A percentile compares a stretch with the other conserved stretches of the same genome.
These are phyloP conservation scores for Sinodicranocentrus sp. DNA, from an alignment of 2,888 invertebrate genomes.

Conservation along the genomic window DNA sequence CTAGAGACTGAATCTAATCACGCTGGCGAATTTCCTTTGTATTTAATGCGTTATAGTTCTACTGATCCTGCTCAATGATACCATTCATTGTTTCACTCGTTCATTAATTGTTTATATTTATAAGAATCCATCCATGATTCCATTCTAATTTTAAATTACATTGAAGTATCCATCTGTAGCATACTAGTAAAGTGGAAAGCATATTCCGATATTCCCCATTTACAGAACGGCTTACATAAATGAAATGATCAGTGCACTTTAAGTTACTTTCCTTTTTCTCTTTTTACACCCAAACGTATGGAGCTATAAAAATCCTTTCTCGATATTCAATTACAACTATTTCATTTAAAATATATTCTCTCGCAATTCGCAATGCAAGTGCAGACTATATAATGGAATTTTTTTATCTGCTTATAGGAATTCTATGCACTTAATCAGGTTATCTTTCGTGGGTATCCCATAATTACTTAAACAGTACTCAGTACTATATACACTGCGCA, in stretches of 20 bases:
- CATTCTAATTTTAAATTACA: too few relatives aligned
- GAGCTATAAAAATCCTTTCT: slow-evolving; percentile 8
- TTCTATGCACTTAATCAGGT: slow-evolving; percentile 4
- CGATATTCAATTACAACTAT: slow-evolving; percentile 2
- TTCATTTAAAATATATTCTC: not conserved
- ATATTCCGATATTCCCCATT: too few relatives aligned
- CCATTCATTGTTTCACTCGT: not conserved
- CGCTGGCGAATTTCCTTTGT: slow-evolving; percentile 9
- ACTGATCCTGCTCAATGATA: too few relatives aligned
- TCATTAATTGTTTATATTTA: too few relatives aligned
- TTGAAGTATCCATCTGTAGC: too few relatives aligned
- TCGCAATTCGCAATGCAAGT: not conserved
- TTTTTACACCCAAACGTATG: not conserved
- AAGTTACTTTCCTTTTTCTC: not conserved
- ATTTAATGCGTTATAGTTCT: too few relatives aligned
- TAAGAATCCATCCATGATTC: too few relatives aligned
- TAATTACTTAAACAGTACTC: not conserved
- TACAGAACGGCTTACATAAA: not conserved
- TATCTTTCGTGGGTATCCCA: not conserved
- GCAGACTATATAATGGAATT: not conserved
- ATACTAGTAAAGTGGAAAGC: too few relatives aligned
- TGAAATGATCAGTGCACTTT: not conserved
- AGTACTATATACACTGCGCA: too few relatives aligned
- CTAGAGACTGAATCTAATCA: not conserved
- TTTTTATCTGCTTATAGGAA: too few relatives aligned